Base-by-base conservation (phyloP, 2,888 invertebrate species). In the Hermodice carunculata region DNA sequence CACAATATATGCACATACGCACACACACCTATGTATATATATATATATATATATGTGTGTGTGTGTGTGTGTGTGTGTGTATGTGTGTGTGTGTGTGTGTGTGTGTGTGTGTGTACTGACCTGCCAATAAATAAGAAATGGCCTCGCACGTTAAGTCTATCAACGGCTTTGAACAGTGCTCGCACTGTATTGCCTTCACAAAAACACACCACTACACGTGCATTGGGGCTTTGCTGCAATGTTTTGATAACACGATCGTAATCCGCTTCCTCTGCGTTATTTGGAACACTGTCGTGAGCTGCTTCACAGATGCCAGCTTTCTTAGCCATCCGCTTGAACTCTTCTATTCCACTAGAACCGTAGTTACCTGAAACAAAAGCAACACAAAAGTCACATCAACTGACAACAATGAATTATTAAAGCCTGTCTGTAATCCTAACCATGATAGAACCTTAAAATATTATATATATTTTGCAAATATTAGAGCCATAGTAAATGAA, bases 101-200 rank as follows among this genome's bases (percentile, higher is more conserved):
- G 28, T 26, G 4, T 24, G 28, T 26, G 4, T 0, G 0, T 29
- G 8, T 3, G 3, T 8, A 37, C 78, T 82, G 82, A 92, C 92
- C 90, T 92, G 82, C 90, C 92, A 75, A 92, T 88, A 79, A 92
- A 89, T 58, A 91, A 86, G 76, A 91, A 91, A 66, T 89, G 86
- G 46, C 89, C 89, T 26, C 88, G 88, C 63, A 89, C 86, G 73
- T 89, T 89, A 46, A 89, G 85, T 40, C 90, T 85, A 69, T 87
- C 86, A 5, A 90, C 88, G 4, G 92, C 92, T 67, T 87, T 87
- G 70, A 92, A 87, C 43, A 92, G 87, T 19, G 90, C 89, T 61
- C 90, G 86, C 66, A 92, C 90, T 1, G 92, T 92, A 81, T 89
- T 87, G 1, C 93, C 93, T 84, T 93, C 92, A 86, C 93, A 93